Evolutionary conservation across 2,113 vertebrate species (phyloP).

Genomic region (Myiopsitta monachus): DNA sequence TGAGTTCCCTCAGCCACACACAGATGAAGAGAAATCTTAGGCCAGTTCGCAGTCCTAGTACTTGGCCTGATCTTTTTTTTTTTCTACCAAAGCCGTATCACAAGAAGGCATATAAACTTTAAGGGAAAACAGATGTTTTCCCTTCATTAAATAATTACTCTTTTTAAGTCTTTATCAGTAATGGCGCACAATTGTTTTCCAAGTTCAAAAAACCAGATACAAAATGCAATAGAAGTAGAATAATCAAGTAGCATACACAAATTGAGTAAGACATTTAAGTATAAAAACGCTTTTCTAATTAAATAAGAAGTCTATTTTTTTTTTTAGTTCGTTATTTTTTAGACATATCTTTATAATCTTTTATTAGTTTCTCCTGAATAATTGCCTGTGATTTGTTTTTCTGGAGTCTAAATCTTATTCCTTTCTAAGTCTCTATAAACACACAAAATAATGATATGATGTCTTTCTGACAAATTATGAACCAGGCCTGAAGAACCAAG

Average conservation of each 20-base stretch:
- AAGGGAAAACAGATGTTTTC: background rate
- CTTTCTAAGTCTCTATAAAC: background rate
- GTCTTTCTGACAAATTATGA: background rate
- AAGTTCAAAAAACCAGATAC: background rate
- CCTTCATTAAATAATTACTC: background rate
- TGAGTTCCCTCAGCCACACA: background rate
- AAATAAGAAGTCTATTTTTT: background rate
- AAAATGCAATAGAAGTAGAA: background rate
- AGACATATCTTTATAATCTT: background rate
- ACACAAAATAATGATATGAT: background rate
- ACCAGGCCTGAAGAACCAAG: background rate
- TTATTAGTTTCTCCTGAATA: background rate
- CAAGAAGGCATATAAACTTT: background rate
- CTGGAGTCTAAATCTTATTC: background rate
- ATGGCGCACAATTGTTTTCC: background rate
- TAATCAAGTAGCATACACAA: background rate
- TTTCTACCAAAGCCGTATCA: background rate
- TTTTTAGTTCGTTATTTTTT: background rate
- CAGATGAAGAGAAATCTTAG: background rate
- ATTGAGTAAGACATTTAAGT: background rate
- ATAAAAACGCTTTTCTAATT: background rate
- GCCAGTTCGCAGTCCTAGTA: background rate
- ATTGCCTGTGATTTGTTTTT: background rate
- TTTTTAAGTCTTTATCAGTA: background rate
- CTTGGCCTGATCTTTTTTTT: background rate